Base-by-base conservation (phyloP, 2,888 invertebrate genomes). In the Micoletzkya japonica region DNA sequence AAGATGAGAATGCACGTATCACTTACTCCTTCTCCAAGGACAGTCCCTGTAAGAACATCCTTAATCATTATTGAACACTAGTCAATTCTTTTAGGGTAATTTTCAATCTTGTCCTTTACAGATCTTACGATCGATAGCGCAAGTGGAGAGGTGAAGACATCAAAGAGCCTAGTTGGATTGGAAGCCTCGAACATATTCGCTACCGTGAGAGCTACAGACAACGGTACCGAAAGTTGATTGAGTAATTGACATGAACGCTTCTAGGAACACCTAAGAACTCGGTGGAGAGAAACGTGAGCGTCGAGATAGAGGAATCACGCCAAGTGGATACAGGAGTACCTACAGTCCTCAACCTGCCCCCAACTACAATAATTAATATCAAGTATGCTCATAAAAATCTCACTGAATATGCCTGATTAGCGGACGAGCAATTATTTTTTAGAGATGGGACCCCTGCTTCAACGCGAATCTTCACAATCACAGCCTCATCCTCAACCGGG, bases 1-100 rank as follows among this genome's bases (percentile, higher is more conserved):
- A 54, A 30, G 66, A 56, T 32, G 66, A 66, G 26, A 54, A 56
- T 56, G 34, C 28, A 56, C 34, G 56, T 28, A 39, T 66, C 14
- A 7, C 4, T 20, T 66, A 66, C 26, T 24, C 37, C 26, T n/a
- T 66, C n/a, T 32, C 36, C 14, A 17, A 30, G 20, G 17, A 4
- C 4, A 39, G n/a, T 17, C 37, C 36, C 6, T 66, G 54, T 56
- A 2, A 54, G 54, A 37, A 36, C 20, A 2, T 2, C 1, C 4
- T 30, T 24, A 28, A 14, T 30, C n/a, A 50, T 24, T 28, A 14
- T 20, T 44, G n/a, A 2, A 20, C 24, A 3, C 4, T 7, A 10
- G 6, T 30, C 3, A 50, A 32, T 54, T 66, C 56, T 59, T 24
- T 26, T 26, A 54, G 24, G n/a, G 56, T 26, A 24, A 17, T 17